Base-by-base conservation (phyloP, 2,113 vertebrate species). In the Platanista minor region DNA sequence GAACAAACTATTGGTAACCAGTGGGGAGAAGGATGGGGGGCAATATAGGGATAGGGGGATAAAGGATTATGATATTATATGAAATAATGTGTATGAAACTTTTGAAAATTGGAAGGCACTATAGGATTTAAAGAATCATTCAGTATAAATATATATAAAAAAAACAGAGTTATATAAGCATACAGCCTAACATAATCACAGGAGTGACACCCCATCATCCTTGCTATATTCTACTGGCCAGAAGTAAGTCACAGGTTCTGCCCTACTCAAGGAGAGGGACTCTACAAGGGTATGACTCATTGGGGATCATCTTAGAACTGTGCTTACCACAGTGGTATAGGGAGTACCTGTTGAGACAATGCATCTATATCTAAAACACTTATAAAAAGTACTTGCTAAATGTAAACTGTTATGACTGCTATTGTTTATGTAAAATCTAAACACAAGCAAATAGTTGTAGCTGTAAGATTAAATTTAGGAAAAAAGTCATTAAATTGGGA, bases 381-480 rank as follows among this genome's bases (percentile, higher is more conserved):
- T 91, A 52, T 29, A 43, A 74, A 93, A 93, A 62, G 14, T 8
- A 59, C 14, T 91, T 91, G 75, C 36, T 88, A 77, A 94, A 61
- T 77, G 4, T 91, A 89, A 75, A 67, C 66, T 75, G 2, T 81
- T 67, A 18, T 71, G n/a, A 49, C n/a, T 96, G 31, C 10, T 62
- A 12, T 59, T 95, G 21, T 83, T 78, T 85, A 67, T 46, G 15
- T 54, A 87, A 69, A 81, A 75, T 82, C 64, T 75, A 72, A 87
- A 75, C 33, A 29, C 12, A 89, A 64, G 46, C 14, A 95, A 91
- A 87, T 52, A 66, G 6, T 59, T 93, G 33, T 85, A 71, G 36
- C 31, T 96, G 77, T 72, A 93, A 96, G 78, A 77, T 82, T 84
- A 91, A 88, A 78, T 88, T 93, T 59, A 80, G 36, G 54, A 71